Evolutionary conservation across 1,140 invertebrate genomes (phyloP).

Genomic region (Mya arenaria): DNA sequence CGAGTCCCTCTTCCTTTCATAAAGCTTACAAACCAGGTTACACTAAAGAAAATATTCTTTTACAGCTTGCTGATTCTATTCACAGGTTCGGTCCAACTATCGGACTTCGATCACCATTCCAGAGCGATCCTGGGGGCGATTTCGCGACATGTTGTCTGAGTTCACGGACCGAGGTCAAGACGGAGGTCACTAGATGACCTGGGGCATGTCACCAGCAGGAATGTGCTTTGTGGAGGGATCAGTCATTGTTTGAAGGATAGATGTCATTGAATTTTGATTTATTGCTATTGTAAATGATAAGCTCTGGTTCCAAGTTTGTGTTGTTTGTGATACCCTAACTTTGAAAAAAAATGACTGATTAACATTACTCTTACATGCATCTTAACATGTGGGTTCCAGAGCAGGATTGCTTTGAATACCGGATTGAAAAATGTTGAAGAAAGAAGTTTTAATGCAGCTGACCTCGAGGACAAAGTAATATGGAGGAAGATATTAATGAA

Average conservation of each 20-base stretch:
- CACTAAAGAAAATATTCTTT: not conserved
- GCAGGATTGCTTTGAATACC: too few relatives aligned
- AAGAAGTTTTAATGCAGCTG: too few relatives aligned
- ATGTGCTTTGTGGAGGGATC: slow-evolving; percentile 63
- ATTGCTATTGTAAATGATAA: slow-evolving; percentile 52
- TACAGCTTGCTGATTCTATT: slow-evolving; percentile 55
- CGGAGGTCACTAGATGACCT: slow-evolving; percentile 47
- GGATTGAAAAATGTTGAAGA: too few relatives aligned
- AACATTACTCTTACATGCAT: too few relatives aligned
- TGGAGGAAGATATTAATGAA: too few relatives aligned
- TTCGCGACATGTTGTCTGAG: slow-evolving; percentile 97
- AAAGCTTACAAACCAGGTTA: not conserved
- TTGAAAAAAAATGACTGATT: too few relatives aligned
- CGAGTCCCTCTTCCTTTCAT: too few relatives aligned
- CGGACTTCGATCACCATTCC: slow-evolving; percentile 98
- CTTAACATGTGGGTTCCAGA: too few relatives aligned
- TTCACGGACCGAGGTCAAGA: slow-evolving; percentile 70
- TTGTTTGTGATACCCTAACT: too few relatives aligned
- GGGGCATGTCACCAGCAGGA: slow-evolving; percentile 39
- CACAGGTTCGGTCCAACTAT: slow-evolving; percentile 94
- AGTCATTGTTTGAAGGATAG: slow-evolving; percentile 41
- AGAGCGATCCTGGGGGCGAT: slow-evolving; percentile 97
- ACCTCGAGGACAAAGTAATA: too few relatives aligned
- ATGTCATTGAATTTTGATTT: slow-evolving; percentile 54
- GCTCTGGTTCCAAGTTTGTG: slow-evolving; percentile 17